phyloP scores from a whole-genome alignment of 2,888 invertebrate species.

The Diarsia dahlii region DNA sequence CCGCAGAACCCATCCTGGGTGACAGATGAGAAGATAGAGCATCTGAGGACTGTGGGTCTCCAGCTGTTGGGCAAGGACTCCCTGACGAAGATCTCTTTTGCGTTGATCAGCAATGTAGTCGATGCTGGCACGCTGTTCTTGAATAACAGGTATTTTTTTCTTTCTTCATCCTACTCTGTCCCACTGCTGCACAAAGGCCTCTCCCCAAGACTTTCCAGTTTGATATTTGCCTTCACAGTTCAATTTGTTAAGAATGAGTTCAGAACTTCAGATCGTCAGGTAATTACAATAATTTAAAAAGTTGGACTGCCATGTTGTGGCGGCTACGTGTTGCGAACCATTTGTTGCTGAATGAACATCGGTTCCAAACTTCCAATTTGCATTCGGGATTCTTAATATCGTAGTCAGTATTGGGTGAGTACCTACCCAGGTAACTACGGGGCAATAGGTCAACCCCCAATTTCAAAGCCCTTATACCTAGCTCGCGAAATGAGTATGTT shows the following conservation, averaged over 20 bases:
- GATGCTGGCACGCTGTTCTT: constrained; percentile 86
- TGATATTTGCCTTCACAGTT: no score
- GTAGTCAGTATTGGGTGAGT: background rate
- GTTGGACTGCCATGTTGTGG: background rate
- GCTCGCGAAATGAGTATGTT: background rate
- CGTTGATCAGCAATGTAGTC: constrained; percentile 79
- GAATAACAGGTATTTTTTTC: constrained; percentile 74
- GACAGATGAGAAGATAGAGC: constrained; percentile 76
- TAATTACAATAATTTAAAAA: constrained; percentile 48
- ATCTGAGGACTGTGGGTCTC: constrained; percentile 70
- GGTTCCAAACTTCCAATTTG: background rate
- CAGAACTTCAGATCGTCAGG: constrained; percentile 49
- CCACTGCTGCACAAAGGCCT: no score
- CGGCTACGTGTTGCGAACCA: background rate
- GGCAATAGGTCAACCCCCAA: background rate
- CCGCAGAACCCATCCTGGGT: constrained; percentile 82
- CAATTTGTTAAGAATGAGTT: no score
- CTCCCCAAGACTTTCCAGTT: no score
- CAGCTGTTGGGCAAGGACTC: constrained; percentile 79
- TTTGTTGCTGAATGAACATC: background rate
- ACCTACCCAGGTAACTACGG: background rate
- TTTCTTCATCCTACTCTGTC: no score
- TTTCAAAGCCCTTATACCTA: background rate
- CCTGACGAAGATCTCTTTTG: constrained; percentile 82
- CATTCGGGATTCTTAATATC: background rate